Percentiles rank a stretch among this genome's conserved stretches.
These are phyloP conservation scores for Sabatieria punctata DNA, from an alignment of 2,888 invertebrate genomes.

Conservation along the genomic window DNA sequence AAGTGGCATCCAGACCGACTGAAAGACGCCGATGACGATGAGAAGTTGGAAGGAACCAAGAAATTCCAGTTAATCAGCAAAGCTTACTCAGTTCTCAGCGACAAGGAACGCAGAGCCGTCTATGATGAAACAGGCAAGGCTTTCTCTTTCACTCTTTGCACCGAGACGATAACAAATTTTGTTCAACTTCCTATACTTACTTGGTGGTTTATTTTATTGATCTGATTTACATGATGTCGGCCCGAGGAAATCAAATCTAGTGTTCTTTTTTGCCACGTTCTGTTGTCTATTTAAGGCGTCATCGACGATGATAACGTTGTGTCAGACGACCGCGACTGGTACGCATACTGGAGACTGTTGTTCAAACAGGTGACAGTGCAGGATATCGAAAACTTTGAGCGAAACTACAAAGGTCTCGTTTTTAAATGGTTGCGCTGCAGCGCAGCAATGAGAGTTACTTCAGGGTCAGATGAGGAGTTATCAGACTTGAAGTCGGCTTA, in stretches of 20 bases:
- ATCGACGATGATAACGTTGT: slow-evolving; percentile 44
- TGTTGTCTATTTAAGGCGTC: too few species aligned
- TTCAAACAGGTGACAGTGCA: slow-evolving; percentile 67
- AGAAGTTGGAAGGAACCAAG: slow-evolving; percentile 64
- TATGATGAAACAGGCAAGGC: slow-evolving; percentile 71
- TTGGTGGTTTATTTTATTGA: too few species aligned
- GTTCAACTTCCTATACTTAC: too few species aligned
- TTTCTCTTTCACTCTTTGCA: too few species aligned
- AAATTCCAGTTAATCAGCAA: slow-evolving; percentile 79
- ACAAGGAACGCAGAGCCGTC: slow-evolving; percentile 55
- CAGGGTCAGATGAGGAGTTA: slow-evolving; percentile 32
- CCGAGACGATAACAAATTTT: too few species aligned
- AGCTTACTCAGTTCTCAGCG: slow-evolving; percentile 65
- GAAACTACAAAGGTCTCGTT: slow-evolving; percentile 53
- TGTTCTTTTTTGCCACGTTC: too few species aligned
- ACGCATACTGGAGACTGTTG: slow-evolving; percentile 61
- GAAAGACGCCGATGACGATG: slow-evolving; percentile 39
- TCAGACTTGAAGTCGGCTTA: slow-evolving; percentile 31
- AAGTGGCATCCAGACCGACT: slow-evolving; percentile 65
- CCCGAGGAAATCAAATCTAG: too few species aligned
- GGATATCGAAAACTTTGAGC: slow-evolving; percentile 66
- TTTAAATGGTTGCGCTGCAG: not conserved
- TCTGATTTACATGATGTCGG: too few species aligned
- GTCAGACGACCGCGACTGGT: slow-evolving; percentile 53
- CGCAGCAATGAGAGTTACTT: too few species aligned